Evolutionary conservation across 2,797 vertebrate genomes (phyloP).

Genomic region (Graptemys geographica): DNA sequence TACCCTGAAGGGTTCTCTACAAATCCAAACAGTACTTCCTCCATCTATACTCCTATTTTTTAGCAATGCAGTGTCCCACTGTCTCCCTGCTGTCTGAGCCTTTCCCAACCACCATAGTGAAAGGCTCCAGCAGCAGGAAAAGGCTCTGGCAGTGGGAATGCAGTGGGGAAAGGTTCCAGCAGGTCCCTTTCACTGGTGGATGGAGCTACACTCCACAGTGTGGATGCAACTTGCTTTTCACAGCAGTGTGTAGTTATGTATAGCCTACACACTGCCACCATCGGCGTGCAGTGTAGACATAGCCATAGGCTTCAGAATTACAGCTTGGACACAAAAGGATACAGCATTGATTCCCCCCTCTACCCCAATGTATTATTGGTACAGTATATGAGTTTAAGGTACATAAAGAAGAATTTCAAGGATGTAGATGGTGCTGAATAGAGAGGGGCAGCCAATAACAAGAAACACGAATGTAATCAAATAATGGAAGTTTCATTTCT

Average conservation of each 20-base stretch:
- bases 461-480: constrained; percentile 35
- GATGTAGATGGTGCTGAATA: not conserved
- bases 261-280: not conserved
- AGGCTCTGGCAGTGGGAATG: not conserved
- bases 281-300: not conserved
- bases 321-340: not conserved
- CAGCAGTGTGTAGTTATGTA: too few species aligned
- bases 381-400: not conserved
- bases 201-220: not conserved
- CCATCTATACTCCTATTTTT: not conserved
- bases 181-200: not conserved
- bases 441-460: not conserved
- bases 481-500: constrained; percentile 26
- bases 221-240: not conserved
- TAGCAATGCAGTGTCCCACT: not conserved
- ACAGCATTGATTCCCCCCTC: not conserved
- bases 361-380: not conserved
- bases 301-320: not conserved
- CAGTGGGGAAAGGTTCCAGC: not conserved
- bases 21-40: not conserved
- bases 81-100: not conserved
- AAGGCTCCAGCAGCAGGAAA: too few species aligned
- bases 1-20: not conserved
- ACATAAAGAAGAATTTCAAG: not conserved
- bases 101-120: not conserved